Base-by-base conservation (phyloP, 2,113 vertebrate species). In the Melanerpes formicivorus region DNA sequence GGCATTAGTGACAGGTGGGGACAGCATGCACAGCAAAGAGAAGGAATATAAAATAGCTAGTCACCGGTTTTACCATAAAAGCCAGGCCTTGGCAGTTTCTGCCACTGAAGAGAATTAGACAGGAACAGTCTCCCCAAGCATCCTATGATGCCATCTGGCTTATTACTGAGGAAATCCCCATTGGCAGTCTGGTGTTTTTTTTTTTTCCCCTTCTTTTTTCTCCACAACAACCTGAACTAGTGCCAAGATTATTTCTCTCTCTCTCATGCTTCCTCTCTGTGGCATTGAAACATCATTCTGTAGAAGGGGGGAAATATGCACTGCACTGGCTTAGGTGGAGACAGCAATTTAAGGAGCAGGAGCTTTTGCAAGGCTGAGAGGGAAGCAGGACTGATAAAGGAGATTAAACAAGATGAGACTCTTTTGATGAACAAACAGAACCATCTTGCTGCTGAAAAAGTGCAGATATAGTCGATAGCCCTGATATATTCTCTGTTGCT, bases 131-230 rank as follows among this genome's bases (percentile, higher is more conserved):
- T 96, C 94, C 95, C 91, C 63, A 63, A 95, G 90, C 94, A 96
- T 96, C 92, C 90, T 94, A 90, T 95, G 92, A 95, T 96, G 96
- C 96, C 96, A 96, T 96, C 95, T 96, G 96, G 95, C 95, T 96
- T 96, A 95, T 96, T 96, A 95, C 80, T 1, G 85, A 96, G 95
- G 96, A 96, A 96, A 96, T 96, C 94, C 96, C 96, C 91, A 90
- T 27, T 95, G 96, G 95, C 95, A 95, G 76, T 72, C 89, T 93
- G 69, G n/a, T 25, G 4, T 2, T 88, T 37, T 37, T 37, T 94
- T 95, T 94, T 96, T 52, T 44, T 15, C 14, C 52, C 65, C 85
- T 93, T 88, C 80, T 84, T 90, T 90, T 93, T 93, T 79, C 93
- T 91, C 76, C 87, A 91, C 90, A 93, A 83, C 90, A 93, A 65